A percentile compares a stretch with the other conserved stretches of the same genome.
These are phyloP conservation scores for Agonopterix heracliana DNA, from an alignment of 2,888 invertebrate species.

Conservation along the genomic window DNA sequence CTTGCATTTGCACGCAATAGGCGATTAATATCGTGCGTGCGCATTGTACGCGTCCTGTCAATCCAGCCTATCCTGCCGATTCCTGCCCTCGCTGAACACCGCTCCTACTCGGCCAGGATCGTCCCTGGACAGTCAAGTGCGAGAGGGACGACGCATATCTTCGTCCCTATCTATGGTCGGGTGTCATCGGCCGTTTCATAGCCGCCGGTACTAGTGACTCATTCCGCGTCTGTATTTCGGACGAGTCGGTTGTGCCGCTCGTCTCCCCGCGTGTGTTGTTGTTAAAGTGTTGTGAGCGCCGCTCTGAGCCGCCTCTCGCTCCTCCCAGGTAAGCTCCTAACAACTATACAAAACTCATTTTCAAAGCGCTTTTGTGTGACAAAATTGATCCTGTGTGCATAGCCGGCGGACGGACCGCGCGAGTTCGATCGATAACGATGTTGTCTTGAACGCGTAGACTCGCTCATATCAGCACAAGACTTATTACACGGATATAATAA, in stretches of 20 bases:
- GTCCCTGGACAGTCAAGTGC: constrained; percentile 19
- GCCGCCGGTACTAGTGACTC: constrained; percentile 39
- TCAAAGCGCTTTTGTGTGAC: constrained; percentile 41
- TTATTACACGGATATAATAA: constrained; percentile 25
- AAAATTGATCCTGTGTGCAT: constrained; percentile 32
- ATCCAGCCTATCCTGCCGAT: not conserved
- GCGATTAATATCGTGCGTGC: constrained; percentile 51
- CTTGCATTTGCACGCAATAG: constrained; percentile 12
- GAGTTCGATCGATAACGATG: constrained; percentile 69
- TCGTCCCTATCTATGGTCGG: constrained; percentile 35
- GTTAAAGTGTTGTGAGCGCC: constrained; percentile 56
- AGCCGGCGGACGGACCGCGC: constrained; percentile 46
- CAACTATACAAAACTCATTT: constrained; percentile 14
- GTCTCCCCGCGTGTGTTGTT: constrained; percentile 63
- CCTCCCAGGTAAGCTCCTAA: constrained; percentile 47
- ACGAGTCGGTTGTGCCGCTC: constrained; percentile 64
- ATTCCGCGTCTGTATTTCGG: constrained; percentile 59
- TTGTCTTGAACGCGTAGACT: constrained; percentile 51
- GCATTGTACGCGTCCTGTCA: constrained; percentile 46
- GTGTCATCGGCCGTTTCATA: constrained; percentile 61
- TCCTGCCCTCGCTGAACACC: constrained; percentile 32
- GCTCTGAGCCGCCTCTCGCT: constrained; percentile 40
- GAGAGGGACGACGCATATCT: constrained; percentile 12
- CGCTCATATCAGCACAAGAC: constrained; percentile 34
- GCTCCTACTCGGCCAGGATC: constrained; percentile 31